Conservation (phyloP, 2,888 invertebrate genomes). For the Idaea aversata region DNA sequence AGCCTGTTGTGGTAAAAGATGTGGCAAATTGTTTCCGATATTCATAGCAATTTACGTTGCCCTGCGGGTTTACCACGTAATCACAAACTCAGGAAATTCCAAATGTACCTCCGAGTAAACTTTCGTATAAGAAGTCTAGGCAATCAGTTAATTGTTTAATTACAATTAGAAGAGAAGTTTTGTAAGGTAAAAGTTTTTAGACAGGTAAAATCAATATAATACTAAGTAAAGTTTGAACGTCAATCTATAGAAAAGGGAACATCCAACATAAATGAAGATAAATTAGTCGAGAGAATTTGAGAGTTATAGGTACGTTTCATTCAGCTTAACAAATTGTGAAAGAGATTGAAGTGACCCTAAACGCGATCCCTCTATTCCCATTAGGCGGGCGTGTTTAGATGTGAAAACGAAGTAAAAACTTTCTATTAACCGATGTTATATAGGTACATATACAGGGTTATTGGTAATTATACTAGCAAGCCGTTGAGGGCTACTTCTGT, state of each 20-base stretch:
- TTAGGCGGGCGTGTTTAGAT: conserved; percentile 21
- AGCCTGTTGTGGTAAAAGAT: not conserved
- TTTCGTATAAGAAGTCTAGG: not conserved
- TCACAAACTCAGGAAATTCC: not conserved
- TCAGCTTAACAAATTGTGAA: conserved; percentile 27
- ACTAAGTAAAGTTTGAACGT: not conserved
- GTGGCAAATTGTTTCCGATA: not conserved
- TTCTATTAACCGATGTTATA: not conserved
- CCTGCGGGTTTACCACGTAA: too few species aligned
- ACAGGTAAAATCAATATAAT: not conserved
- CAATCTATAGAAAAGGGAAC: not conserved
- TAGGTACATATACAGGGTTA: too few species aligned
- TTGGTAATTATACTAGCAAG: too few species aligned
- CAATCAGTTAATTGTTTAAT: not conserved
- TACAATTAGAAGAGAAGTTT: not conserved
- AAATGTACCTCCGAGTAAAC: not conserved
- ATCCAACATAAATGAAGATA: not conserved
- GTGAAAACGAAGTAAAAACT: not conserved
- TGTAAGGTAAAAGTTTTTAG: not conserved
- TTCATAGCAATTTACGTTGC: too few species aligned
- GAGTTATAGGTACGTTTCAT: not conserved
- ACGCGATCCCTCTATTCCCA: conserved; percentile 26
- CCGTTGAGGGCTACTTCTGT: too few species aligned
- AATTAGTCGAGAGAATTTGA: not conserved
- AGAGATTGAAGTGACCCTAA: conserved; percentile 26